A percentile compares a stretch with the other conserved stretches of the same genome.
Evolutionary conservation across 2,113 vertebrate genomes (phyloP).

Genomic region (Antechinus flavipes): DNA sequence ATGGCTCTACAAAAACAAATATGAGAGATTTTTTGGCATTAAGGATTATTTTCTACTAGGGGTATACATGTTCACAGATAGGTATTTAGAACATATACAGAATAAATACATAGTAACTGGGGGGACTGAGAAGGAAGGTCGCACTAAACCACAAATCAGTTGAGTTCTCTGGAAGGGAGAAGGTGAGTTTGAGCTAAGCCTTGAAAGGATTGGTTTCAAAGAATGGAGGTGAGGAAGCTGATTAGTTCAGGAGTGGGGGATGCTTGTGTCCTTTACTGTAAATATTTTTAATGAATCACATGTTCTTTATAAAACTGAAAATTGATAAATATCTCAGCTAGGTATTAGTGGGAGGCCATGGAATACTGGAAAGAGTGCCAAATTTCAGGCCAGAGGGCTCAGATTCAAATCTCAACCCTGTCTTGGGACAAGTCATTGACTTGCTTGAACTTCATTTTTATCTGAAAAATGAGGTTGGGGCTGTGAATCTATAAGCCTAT

Average conservation of each 20-base stretch:
- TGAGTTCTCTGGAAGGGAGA: neutral
- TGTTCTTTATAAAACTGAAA: constrained; percentile 23
- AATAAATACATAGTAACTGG: neutral
- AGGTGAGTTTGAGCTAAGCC: neutral
- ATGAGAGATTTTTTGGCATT: neutral
- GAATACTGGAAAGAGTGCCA: neutral
- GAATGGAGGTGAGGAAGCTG: neutral
- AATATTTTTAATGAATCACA: constrained; percentile 11
- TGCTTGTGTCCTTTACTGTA: neutral
- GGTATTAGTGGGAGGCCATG: neutral
- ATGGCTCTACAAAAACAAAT: neutral
- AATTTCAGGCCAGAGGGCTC: neutral
- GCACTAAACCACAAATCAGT: neutral
- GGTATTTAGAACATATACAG: neutral
- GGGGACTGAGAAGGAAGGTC: neutral
- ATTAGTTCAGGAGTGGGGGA: neutral
- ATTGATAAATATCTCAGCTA: constrained; percentile 41
- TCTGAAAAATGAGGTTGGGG: neutral
- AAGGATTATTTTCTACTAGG: no score
- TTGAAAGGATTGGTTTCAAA: neutral
- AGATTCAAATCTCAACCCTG: neutral
- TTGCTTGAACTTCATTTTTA: neutral
- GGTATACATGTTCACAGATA: neutral
- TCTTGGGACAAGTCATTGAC: neutral
- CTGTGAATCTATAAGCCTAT: neutral